Percentiles rank a stretch among this genome's conserved stretches.
phyloP scores from a whole-genome alignment of 2,113 vertebrate species.

The Rafetus swinhoei region DNA sequence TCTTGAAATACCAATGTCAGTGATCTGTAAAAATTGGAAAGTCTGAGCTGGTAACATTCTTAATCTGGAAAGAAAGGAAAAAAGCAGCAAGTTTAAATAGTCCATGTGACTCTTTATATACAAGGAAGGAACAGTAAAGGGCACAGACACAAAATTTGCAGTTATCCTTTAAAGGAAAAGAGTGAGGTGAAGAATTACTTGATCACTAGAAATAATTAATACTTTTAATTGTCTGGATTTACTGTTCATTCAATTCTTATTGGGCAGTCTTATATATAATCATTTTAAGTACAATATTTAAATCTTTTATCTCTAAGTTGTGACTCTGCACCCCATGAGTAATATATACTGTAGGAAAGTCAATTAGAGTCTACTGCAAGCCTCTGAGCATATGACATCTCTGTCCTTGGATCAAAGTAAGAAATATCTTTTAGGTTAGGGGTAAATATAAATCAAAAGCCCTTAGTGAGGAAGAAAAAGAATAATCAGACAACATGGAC shows the following conservation, averaged over 20 bases:
- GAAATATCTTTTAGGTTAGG: neutral
- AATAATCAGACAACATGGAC: neutral
- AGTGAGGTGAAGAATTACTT: neutral
- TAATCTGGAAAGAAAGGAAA: neutral
- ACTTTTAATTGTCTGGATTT: neutral
- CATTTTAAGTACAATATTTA: neutral
- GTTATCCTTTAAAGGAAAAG: neutral
- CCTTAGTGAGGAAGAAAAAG: neutral
- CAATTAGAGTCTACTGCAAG: neutral
- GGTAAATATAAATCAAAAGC: slow-evolving; percentile 13
- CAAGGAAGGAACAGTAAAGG: neutral
- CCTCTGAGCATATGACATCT: neutral
- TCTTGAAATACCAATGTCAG: neutral
- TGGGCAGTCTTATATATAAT: neutral
- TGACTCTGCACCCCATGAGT: neutral
- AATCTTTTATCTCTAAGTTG: neutral
- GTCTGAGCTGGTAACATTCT: neutral
- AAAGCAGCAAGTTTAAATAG: neutral
- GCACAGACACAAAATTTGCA: neutral
- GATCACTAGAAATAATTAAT: neutral
- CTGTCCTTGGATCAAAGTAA: slow-evolving; percentile 19
- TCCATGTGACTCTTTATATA: neutral
- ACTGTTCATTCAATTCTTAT: neutral
- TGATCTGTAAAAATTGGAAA: neutral
- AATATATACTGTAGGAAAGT: neutral